A percentile compares a stretch with the other conserved stretches of the same genome.
Conservation (phyloP, 2,797 vertebrate genomes). For the Numenius phaeopus region DNA sequence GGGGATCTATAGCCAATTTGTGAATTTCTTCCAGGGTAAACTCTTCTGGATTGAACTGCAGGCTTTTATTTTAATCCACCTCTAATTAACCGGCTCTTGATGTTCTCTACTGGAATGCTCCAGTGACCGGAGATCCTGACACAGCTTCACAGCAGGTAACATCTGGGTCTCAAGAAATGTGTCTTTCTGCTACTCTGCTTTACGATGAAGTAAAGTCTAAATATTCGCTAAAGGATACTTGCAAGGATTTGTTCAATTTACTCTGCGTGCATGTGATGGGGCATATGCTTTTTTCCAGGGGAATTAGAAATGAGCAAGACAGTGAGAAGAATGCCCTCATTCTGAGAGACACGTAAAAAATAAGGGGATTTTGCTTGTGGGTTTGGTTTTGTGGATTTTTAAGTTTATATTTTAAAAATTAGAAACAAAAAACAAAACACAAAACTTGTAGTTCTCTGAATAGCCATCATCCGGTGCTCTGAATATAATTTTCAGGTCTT, state of each 20-base stretch:
- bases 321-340: background rate
- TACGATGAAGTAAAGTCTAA: background rate
- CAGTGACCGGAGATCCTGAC: background rate
- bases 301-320: background rate
- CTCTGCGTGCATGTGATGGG: accelerated
- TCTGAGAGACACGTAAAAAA: background rate
- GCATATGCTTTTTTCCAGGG: background rate
- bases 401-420: background rate
- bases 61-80: background rate
- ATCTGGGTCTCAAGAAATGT: background rate
- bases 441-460: background rate
- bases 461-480: background rate
- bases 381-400: background rate
- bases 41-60: background rate
- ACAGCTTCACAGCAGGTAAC: background rate
- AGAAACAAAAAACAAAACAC: background rate
- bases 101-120: background rate
- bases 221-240: background rate
- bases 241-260: background rate
- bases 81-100: background rate
- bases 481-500: background rate
- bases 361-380: background rate
- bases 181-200: background rate
- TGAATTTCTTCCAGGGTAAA: background rate
- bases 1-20: background rate